Percentiles rank a stretch among this genome's conserved stretches.
Conservation (phyloP, 2,113 vertebrate genomes). For the Cariama cristata region DNA sequence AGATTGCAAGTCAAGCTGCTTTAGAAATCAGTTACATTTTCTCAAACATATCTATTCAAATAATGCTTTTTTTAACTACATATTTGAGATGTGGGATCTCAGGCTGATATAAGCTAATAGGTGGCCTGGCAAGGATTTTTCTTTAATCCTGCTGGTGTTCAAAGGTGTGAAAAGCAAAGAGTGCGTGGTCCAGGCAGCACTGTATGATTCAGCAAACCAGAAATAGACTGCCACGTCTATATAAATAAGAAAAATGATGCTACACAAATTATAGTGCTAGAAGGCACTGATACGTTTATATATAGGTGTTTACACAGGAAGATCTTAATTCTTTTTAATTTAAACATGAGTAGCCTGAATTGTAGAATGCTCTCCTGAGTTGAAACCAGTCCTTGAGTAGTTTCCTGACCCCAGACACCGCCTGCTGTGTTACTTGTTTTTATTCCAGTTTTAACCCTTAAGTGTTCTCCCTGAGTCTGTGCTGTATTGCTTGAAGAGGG, state of each 20-base stretch:
- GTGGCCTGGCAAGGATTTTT: not conserved
- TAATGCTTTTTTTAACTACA: not conserved
- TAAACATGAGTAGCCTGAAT: not conserved
- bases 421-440: conserved; percentile 14
- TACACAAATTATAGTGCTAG: not conserved
- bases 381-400: not conserved
- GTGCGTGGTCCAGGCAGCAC: not conserved
- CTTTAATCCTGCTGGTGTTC: not conserved
- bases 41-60: not conserved
- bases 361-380: not conserved
- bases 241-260: not conserved
- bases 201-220: not conserved
- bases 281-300: not conserved
- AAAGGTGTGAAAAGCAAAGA: not conserved
- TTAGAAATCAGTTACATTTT: not conserved
- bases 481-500: not conserved
- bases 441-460: conserved; percentile 15
- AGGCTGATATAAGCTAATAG: not conserved
- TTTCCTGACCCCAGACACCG: not conserved
- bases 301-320: not conserved
- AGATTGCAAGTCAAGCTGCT: not conserved
- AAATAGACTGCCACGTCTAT: not conserved
- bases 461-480: not conserved
- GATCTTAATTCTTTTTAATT: not conserved
- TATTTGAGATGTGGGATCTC: not conserved